Conservation (phyloP, 2,113 vertebrate species). For the Peromyscus polionotus region DNA sequence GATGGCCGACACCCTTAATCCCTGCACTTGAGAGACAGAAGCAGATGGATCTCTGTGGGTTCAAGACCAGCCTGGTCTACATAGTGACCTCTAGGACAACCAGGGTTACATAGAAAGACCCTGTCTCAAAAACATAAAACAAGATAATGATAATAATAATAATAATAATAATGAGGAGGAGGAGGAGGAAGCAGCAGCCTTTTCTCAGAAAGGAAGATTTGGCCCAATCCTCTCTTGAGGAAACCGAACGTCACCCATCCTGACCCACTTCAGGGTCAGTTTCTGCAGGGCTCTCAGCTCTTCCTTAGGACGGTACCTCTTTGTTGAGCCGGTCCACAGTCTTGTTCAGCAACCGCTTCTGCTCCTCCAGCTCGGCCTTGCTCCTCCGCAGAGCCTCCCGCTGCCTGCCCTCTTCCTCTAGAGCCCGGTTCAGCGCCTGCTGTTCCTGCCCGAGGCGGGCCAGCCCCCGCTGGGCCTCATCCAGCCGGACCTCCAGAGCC, state of each 20-base stretch:
- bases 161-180: too few species aligned
- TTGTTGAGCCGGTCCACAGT: conserved; percentile 87
- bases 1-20: background rate
- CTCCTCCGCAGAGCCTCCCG: conserved; percentile 86
- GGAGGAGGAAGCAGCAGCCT: background rate
- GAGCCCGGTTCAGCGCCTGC: conserved; percentile 86
- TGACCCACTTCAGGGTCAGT: background rate
- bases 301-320: conserved; percentile 84
- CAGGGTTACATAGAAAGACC: background rate
- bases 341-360: conserved; percentile 87
- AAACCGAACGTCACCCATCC: background rate
- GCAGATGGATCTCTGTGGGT: background rate
- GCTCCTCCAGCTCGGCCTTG: conserved; percentile 90
- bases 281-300: background rate
- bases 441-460: conserved; percentile 89
- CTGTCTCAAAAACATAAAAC: background rate
- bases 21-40: background rate
- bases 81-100: background rate
- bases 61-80: background rate
- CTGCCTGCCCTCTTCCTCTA: conserved; percentile 89
- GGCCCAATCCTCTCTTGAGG: background rate
- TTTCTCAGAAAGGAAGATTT: background rate
- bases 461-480: conserved; percentile 88
- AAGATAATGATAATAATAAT: background rate
- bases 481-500: conserved; percentile 89